Evolutionary conservation across 2,888 invertebrate species (phyloP).

Genomic region (Spisula solida): DNA sequence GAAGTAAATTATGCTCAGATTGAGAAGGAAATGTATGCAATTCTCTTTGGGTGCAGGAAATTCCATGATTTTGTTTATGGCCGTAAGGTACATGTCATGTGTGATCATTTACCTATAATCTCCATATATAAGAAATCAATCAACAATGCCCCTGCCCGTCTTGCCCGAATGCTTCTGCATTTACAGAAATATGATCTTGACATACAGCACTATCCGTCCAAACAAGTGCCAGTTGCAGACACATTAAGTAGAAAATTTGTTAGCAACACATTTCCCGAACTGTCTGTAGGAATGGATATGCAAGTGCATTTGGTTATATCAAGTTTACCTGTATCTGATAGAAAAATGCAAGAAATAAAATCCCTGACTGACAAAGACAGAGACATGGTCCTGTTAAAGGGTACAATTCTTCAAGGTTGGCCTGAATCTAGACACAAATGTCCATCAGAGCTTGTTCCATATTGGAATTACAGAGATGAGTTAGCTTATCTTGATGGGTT

Average conservation of each 20-base stretch:
- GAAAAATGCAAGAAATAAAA: too few species aligned
- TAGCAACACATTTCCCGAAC: too few species aligned
- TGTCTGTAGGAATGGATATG: too few species aligned
- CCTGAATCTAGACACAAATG: conserved; percentile 29
- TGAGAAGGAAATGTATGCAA: conserved; percentile 65
- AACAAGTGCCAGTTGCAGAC: too few species aligned
- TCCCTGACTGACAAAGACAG: conserved; percentile 56
- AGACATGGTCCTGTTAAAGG: background rate
- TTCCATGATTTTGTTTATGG: conserved; percentile 43
- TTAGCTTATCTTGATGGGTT: conserved; percentile 30
- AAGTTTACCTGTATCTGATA: conserved; percentile 56
- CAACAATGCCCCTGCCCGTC: too few species aligned
- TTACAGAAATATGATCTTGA: too few species aligned
- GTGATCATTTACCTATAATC: background rate
- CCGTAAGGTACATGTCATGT: background rate
- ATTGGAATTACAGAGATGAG: too few species aligned
- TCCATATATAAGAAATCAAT: conserved; percentile 26
- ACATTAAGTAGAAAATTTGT: too few species aligned
- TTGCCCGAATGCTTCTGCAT: too few species aligned
- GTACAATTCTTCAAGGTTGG: conserved; percentile 42
- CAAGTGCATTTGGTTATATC: conserved; percentile 44
- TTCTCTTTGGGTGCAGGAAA: conserved; percentile 61
- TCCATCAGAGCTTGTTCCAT: conserved; percentile 9
- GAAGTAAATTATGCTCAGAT: conserved; percentile 68
- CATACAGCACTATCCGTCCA: too few species aligned